A percentile compares a stretch with the other conserved stretches of the same genome.
Evolutionary conservation across 2,888 invertebrate species (phyloP).

Genomic region (Mechanitis messenoides): DNA sequence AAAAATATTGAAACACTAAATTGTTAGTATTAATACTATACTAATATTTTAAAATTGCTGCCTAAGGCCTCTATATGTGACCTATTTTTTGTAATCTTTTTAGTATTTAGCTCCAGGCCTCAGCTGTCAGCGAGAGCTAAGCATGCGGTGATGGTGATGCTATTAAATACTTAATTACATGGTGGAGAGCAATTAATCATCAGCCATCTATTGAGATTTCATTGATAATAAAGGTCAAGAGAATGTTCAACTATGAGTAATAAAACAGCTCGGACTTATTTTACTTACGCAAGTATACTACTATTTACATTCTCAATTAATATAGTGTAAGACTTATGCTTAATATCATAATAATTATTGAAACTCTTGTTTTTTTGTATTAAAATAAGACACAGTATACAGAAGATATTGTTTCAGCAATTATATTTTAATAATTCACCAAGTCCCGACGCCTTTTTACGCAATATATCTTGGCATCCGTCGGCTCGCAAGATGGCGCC

Average conservation of each 20-base stretch:
- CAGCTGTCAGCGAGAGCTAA: slow-evolving; percentile 37
- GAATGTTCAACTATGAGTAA: slow-evolving; percentile 10
- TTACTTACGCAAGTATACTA: background rate
- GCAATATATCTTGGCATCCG: slow-evolving; percentile 12
- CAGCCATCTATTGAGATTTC: slow-evolving; percentile 54
- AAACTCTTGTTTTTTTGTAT: too few relatives aligned
- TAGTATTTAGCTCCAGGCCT: slow-evolving; percentile 46
- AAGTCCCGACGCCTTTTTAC: background rate
- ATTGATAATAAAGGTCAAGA: slow-evolving; percentile 33
- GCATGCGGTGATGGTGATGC: slow-evolving; percentile 41
- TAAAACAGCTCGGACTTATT: background rate
- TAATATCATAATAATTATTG: too few relatives aligned
- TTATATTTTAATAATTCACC: slow-evolving; percentile 6
- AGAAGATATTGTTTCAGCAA: background rate
- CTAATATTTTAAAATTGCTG: background rate
- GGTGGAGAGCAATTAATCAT: slow-evolving; percentile 55
- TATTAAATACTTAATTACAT: slow-evolving; percentile 61
- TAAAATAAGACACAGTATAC: background rate
- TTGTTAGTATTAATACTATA: background rate
- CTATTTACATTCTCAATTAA: background rate
- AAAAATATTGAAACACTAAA: background rate
- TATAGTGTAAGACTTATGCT: too few relatives aligned
- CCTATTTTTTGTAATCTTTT: slow-evolving; percentile 40
- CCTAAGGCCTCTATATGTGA: slow-evolving; percentile 32
- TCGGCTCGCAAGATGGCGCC: slow-evolving; percentile 21